phyloP scores from a whole-genome alignment of 2,888 invertebrate species.

The Gerris lacustris region DNA sequence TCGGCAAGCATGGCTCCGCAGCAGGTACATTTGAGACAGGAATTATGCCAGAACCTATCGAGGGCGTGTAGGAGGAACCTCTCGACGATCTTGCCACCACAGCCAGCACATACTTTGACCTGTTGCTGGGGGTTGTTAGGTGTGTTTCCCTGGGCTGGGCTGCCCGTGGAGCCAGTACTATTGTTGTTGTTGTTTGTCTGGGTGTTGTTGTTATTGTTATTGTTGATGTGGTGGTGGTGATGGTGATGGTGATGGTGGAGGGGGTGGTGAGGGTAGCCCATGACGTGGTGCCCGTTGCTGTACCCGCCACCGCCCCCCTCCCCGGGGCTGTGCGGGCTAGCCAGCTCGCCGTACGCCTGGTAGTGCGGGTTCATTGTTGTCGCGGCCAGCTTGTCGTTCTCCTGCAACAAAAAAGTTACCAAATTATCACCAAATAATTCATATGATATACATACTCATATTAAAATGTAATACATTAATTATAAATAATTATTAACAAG shows the following conservation, averaged over 20 bases:
- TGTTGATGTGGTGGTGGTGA: conserved; percentile 39
- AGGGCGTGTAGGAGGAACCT: conserved; percentile 81
- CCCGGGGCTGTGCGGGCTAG: conserved; percentile 55
- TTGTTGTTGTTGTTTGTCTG: conserved; percentile 43
- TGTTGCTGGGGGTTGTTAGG: not conserved
- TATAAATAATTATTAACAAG: too few relatives aligned
- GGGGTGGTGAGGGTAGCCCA: conserved; percentile 41
- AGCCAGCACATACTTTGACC: conserved; percentile 68
- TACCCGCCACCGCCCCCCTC: conserved; percentile 41
- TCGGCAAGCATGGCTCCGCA: conserved; percentile 82
- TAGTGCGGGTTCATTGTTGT: conserved; percentile 83
- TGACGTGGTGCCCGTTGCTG: conserved; percentile 39
- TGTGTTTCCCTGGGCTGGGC: conserved; percentile 19
- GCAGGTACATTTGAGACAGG: conserved; percentile 85
- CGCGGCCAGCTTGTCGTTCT: conserved; percentile 69
- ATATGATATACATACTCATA: too few relatives aligned
- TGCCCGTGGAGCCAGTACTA: conserved; percentile 30
- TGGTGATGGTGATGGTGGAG: conserved; percentile 44
- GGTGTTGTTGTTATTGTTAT: conserved; percentile 42
- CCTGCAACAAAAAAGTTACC: conserved; percentile 34
- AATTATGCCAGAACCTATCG: conserved; percentile 92
- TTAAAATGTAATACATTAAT: too few relatives aligned
- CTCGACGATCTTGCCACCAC: conserved; percentile 84
- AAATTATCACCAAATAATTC: too few relatives aligned
- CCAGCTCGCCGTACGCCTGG: conserved; percentile 71